phyloP scores from a whole-genome alignment of 1,140 invertebrate species.

The Lepidurus packardi region DNA sequence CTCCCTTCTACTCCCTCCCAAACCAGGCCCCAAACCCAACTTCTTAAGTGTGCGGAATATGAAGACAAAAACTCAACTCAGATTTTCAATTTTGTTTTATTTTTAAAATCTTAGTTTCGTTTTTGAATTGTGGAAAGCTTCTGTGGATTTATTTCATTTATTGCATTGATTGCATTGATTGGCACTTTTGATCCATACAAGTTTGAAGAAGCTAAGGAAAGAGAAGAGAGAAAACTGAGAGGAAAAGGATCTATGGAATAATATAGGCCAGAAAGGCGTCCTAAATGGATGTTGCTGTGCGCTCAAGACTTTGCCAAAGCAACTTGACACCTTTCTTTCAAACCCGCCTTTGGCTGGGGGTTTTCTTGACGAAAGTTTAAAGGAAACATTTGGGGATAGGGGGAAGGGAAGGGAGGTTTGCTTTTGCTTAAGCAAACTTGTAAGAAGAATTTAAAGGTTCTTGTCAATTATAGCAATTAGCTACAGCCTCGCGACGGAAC shows the following conservation, averaged over 20 bases:
- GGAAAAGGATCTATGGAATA: background rate
- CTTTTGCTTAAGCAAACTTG: background rate
- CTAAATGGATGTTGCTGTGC: background rate
- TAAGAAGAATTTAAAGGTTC: background rate
- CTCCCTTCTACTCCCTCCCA: too few relatives aligned
- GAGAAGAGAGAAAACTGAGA: background rate
- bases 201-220: too few relatives aligned
- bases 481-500: background rate
- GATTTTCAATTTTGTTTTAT: too few relatives aligned
- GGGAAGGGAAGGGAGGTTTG: background rate
- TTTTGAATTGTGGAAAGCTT: too few relatives aligned
- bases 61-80: too few relatives aligned
- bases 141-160: too few relatives aligned
- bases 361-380: background rate
- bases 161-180: too few relatives aligned
- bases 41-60: too few relatives aligned
- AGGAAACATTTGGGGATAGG: background rate
- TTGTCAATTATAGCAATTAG: slow-evolving; percentile 22
- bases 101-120: too few relatives aligned
- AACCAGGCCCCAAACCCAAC: too few relatives aligned
- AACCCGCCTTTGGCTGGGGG: background rate
- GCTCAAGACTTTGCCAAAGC: background rate
- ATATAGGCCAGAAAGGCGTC: background rate
- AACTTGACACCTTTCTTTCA: slow-evolving; percentile 4
- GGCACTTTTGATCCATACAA: too few relatives aligned